phyloP scores from a whole-genome alignment of 2,888 invertebrate species.

The Auanema freiburgensis region DNA sequence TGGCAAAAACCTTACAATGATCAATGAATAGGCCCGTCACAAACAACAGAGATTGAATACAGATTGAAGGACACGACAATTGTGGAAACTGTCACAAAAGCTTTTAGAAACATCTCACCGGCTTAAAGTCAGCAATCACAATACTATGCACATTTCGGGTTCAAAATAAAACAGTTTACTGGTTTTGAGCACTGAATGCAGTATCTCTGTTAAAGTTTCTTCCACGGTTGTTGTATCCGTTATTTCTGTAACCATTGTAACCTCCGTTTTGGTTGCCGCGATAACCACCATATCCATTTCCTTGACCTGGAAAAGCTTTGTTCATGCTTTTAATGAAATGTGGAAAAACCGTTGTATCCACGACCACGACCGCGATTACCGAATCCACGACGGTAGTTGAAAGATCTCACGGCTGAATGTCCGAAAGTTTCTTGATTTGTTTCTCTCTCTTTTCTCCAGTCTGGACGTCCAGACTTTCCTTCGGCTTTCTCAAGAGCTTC shows the following conservation, averaged over 20 bases:
- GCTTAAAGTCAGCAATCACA: too few species aligned
- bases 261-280: constrained; percentile 30
- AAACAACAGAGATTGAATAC: too few species aligned
- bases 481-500: constrained; percentile 73
- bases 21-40: too few species aligned
- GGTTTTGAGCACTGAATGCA: not conserved
- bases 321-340: not conserved
- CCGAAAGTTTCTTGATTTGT: constrained; percentile 64
- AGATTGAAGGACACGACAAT: too few species aligned
- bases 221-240: constrained; percentile 18
- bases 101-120: too few species aligned
- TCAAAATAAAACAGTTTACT: not conserved
- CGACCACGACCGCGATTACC: constrained; percentile 33
- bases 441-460: constrained; percentile 62
- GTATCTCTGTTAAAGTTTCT: constrained; percentile 3
- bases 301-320: not conserved
- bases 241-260: constrained; percentile 27
- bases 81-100: too few species aligned
- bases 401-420: constrained; percentile 55
- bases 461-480: constrained; percentile 58
- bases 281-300: constrained; percentile 27
- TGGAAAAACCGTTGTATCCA: constrained; percentile 28
- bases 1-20: too few species aligned
- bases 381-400: constrained; percentile 49
- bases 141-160: too few species aligned